Evolutionary conservation across 2,888 invertebrate species (phyloP), one percentile per base, ranked within the genome.

Genomic region (Macrophya alboannulata): DNA sequence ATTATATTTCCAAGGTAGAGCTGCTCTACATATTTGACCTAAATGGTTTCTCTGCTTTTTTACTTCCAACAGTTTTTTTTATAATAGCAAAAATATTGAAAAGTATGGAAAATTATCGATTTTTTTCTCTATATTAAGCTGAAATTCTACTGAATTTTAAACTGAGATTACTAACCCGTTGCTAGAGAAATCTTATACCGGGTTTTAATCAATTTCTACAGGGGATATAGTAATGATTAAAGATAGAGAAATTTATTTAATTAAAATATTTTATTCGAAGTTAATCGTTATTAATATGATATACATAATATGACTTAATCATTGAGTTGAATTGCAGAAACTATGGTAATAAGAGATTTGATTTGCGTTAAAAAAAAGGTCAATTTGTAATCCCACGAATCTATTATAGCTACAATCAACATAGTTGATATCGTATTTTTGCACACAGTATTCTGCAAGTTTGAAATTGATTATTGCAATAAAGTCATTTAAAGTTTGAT

Each of bases 221-320:
- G 10, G 31, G 48, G 15, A 51, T 25, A 65, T 65, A 12, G 43
- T 45, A 55, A 55, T 77, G 37, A 55, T 51, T 55, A 10, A 0
- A 72, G 55, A 40, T 55, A 5, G 55, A 45, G n/a, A 10, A 48
- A 37, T 45, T 12, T 40, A 76, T 45, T 76, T 48, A 15, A 76
- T 25, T 21, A 76, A 76, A 76, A 76, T 76, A 76, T 77, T 77
- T 77, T 77, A 77, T 81, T 81, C 37, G 15, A 77, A 17, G 51
- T 40, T 62, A 81, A 10, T 81, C 10, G 62, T 81, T 81, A 21
- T 25, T 43, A 62, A 43, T 51, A 77, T 37, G 55, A 55, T 31
- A n/a, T 31, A 77, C 25, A 77, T 37, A 55, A 25, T 68, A 37
- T 68, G 55, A 77, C 55, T 37, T 15, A 37, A 37, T 37, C 9